phyloP scores from a whole-genome alignment of 2,797 vertebrate species.

The Pseudomugil tenellus region DNA sequence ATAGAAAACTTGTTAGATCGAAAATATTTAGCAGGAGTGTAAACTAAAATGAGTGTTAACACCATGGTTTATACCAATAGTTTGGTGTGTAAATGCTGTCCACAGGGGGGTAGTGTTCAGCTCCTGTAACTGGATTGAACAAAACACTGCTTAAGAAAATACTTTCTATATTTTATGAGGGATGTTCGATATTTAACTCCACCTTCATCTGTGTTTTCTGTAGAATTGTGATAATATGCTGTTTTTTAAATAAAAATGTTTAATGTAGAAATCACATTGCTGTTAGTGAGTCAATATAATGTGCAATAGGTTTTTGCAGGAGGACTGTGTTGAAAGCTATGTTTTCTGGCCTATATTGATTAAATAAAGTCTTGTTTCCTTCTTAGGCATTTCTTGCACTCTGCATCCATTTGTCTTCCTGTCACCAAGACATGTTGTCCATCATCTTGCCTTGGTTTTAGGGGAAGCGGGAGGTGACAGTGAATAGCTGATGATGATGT shows the following conservation, averaged over 20 bases:
- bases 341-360: slow-evolving; percentile 67
- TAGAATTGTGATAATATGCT: background rate
- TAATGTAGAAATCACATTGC: background rate
- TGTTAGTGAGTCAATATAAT: background rate
- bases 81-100: slow-evolving; percentile 4
- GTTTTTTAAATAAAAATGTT: background rate
- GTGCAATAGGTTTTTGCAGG: background rate
- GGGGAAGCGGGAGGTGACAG: slow-evolving; percentile 34
- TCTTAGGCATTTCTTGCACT: slow-evolving; percentile 63
- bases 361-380: slow-evolving; percentile 63
- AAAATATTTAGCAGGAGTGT: background rate
- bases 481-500: background rate
- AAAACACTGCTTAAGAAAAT: background rate
- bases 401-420: slow-evolving; percentile 75
- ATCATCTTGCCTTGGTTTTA: slow-evolving; percentile 52
- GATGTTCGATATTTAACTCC: background rate
- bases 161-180: background rate
- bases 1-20: background rate
- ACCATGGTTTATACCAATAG: no score
- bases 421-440: slow-evolving; percentile 63
- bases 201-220: background rate
- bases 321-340: slow-evolving; percentile 11
- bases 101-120: slow-evolving; percentile 55
- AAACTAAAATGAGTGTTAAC: no score
- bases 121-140: slow-evolving; percentile 2